Base-by-base conservation (phyloP, 2,113 vertebrate species). In the Axis porcinus region DNA sequence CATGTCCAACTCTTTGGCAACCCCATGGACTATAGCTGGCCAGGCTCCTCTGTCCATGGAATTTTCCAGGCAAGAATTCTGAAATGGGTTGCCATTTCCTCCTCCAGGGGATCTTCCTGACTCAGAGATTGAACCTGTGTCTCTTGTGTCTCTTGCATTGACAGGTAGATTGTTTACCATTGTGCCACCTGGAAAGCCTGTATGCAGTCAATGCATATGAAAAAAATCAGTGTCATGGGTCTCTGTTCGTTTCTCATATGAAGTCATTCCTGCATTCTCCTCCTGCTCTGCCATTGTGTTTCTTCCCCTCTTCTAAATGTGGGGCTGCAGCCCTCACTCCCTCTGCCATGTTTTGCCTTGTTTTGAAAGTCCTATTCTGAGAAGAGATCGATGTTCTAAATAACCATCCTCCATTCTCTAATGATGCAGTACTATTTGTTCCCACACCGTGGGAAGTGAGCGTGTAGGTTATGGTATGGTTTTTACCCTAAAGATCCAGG, bases 381-480 rank as follows among this genome's bases (percentile, higher is more conserved):
- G 70, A 36, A 62, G 30, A 62, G 6, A 55, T 1, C 27, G 2
- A 47, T 47, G n/a, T 27, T 55, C 78, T 45, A n/a, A 88, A 58
- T 30, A 47, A 16, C 8, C 21, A 5, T 3, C 1, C 36, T 36
- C 54, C 50, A 6, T 45, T 2, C 47, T 57, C 25, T 40, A 43
- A 8, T 36, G 21, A 6, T 1, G 33, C 21, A 21, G 21, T 52
- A 17, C 62, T 2, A 23, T 52, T 27, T 12, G 25, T 30, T 43
- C n/a, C 27, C 25, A 25, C 15, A 2, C 21, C 0, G 1, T 6
- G 30, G 36, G 36, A 28, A 70, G 15, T 1, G 12, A 92, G 60
- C 27, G 30, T 1, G 10, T 1, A 1, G 30, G 62, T 23, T 7
- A 3, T 6, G n/a, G 54, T 1, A 2, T 5, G 52, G 67, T 7